A percentile compares a stretch with the other conserved stretches of the same genome.
Evolutionary conservation across 2,888 invertebrate species (phyloP).

Genomic region (Chrysomela aeneicollis): DNA sequence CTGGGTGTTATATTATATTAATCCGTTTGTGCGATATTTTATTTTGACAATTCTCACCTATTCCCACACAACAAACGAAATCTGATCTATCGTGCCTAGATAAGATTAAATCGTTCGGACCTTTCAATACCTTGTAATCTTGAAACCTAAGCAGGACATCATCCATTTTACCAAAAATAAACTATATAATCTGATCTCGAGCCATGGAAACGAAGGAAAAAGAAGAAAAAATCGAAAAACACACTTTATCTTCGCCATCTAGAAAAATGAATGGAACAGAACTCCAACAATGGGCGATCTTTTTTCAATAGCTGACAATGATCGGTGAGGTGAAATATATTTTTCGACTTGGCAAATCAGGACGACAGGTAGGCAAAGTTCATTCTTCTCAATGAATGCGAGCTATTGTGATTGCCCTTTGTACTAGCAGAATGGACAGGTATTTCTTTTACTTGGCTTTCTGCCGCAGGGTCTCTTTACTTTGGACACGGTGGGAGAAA

Average conservation of each 20-base stretch:
- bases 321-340: slow-evolving; percentile 59
- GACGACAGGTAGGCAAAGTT: slow-evolving; percentile 59
- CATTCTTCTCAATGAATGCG: slow-evolving; percentile 54
- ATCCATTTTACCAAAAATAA: slow-evolving; percentile 10
- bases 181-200: slow-evolving; percentile 9
- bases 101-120: slow-evolving; percentile 21
- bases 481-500: slow-evolving; percentile 24
- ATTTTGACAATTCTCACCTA: slow-evolving; percentile 2
- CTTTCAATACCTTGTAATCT: slow-evolving; percentile 14
- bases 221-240: slow-evolving; percentile 23
- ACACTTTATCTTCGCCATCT: slow-evolving; percentile 46
- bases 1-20: background rate
- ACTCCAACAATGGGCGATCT: slow-evolving; percentile 42
- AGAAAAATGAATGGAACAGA: slow-evolving; percentile 46
- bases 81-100: background rate
- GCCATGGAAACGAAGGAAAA: slow-evolving; percentile 2
- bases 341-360: slow-evolving; percentile 59
- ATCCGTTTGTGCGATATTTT: slow-evolving; percentile 1
- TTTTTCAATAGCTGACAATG: slow-evolving; percentile 56
- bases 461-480: slow-evolving; percentile 46
- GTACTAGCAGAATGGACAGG: slow-evolving; percentile 55
- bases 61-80: background rate
- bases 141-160: slow-evolving; percentile 13
- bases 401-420: slow-evolving; percentile 52
- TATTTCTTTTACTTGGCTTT: slow-evolving; percentile 56